Evolutionary conservation across 2,797 vertebrate species (phyloP), one percentile per base, ranked within the genome.

Genomic region (Chromis chromis): DNA sequence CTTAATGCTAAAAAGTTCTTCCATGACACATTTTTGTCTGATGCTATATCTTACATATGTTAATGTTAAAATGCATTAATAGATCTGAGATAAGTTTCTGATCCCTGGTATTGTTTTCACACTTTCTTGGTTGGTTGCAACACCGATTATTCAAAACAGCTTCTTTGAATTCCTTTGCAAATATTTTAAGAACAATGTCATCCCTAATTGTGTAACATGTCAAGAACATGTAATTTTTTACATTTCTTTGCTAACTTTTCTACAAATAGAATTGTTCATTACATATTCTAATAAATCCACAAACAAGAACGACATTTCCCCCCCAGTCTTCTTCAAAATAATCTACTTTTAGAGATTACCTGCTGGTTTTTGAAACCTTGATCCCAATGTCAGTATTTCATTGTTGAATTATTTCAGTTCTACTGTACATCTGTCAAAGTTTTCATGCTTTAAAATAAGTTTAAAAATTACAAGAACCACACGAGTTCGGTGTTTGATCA

Each of bases 111-210:
- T 52, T 14, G 19, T 55, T 58, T 65, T 65, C 7, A 49, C 42
- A 53, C 48, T 54, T 48, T 9, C 74, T 62, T 60, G 19, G 5
- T 56, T 67, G 48, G 53, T 46, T 48, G 24, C 27, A 7, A 64
- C 33, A n/a, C 14, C 49, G 52, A 6, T 31, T 27, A 10, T 66
- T 61, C 25, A 53, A 61, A 36, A 48, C 27, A 42, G 22, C 7
- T 22, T 16, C 16, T 33, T 55, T 58, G 24, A 58, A 59, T 28
- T 54, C 0, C 21, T 63, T 66, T 75, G 56, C 27, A 58, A 22
- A 46, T 40, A 12, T 22, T 28, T 31, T 11, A 55, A 28, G 19
- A 40, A 48, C 6, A 28, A 42, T 52, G 21, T n/a, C 2, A 21
- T 13, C 46, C 19, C 31, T 67, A 52, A 68, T 28, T 67, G n/a